These are phyloP conservation scores for Diarsia rubi DNA, from an alignment of 2,888 invertebrate genomes.

Conservation along the genomic window DNA sequence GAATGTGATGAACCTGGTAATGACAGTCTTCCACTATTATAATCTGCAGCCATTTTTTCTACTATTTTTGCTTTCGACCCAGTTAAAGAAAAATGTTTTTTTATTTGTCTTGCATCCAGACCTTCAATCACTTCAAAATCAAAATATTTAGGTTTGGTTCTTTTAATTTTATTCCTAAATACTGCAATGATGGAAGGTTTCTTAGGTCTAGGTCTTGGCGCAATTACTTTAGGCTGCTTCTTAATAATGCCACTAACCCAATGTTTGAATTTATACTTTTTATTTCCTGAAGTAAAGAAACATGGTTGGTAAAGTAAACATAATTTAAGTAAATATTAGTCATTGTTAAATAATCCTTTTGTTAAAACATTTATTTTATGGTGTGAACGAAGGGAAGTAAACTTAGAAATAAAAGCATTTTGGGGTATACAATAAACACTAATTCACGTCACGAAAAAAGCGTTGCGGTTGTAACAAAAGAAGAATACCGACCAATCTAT, in stretches of 20 bases:
- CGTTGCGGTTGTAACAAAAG: background rate
- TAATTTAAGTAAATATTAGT: background rate
- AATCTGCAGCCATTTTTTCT: slow-evolving; percentile 70
- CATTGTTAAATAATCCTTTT: background rate
- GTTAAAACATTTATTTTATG: background rate
- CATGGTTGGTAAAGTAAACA: slow-evolving; percentile 4
- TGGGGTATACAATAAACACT: background rate
- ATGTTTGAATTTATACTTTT: background rate
- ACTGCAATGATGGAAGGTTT: slow-evolving; percentile 49
- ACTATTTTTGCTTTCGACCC: slow-evolving; percentile 68
- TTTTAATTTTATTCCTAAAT: slow-evolving; percentile 64
- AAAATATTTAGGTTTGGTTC: slow-evolving; percentile 66
- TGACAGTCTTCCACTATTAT: slow-evolving; percentile 66
- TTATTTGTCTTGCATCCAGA: slow-evolving; percentile 58
- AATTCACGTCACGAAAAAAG: background rate
- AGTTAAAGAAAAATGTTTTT: slow-evolving; percentile 64
- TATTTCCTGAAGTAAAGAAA: slow-evolving; percentile 30
- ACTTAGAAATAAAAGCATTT: background rate
- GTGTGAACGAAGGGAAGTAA: background rate
- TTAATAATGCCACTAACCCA: slow-evolving; percentile 37
- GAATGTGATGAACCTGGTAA: slow-evolving; percentile 63
- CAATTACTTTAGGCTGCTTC: slow-evolving; percentile 35
- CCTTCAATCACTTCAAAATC: slow-evolving; percentile 68
- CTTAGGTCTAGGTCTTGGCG: background rate
- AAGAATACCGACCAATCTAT: background rate